These are phyloP conservation scores for Phalacrocorax pelagicus DNA, from an alignment of 2,113 vertebrate species.

Conservation along the genomic window DNA sequence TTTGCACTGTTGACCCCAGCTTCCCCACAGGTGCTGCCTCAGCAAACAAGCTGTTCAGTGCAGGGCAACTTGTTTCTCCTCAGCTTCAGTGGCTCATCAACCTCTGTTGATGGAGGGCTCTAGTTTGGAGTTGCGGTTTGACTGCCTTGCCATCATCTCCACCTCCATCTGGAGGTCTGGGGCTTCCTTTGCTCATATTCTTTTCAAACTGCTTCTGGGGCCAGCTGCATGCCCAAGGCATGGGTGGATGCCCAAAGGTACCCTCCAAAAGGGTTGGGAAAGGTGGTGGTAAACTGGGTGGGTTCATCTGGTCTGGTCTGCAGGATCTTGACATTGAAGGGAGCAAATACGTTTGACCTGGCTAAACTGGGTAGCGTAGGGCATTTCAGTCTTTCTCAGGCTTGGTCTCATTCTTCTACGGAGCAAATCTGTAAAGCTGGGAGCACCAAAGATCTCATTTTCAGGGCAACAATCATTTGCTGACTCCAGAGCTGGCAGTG, in stretches of 20 bases:
- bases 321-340: neutral
- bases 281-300: neutral
- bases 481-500: neutral
- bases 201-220: neutral
- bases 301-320: neutral
- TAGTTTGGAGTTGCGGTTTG: neutral
- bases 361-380: neutral
- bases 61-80: neutral
- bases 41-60: neutral
- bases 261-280: neutral
- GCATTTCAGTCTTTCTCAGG: neutral
- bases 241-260: neutral
- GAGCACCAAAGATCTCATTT: neutral
- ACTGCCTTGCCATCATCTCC: neutral
- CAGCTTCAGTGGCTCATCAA: fast-evolving
- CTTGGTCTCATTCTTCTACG: neutral
- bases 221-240: fast-evolving
- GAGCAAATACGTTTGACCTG: neutral
- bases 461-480: neutral
- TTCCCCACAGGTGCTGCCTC: neutral
- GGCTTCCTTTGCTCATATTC: neutral
- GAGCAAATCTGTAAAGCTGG: neutral
- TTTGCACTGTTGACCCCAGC: neutral
- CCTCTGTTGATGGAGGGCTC: fast-evolving
- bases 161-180: neutral